A percentile compares a stretch with the other conserved stretches of the same genome.
Conservation (phyloP, 1,140 invertebrate species). For the Aphelinus atriplicis region DNA sequence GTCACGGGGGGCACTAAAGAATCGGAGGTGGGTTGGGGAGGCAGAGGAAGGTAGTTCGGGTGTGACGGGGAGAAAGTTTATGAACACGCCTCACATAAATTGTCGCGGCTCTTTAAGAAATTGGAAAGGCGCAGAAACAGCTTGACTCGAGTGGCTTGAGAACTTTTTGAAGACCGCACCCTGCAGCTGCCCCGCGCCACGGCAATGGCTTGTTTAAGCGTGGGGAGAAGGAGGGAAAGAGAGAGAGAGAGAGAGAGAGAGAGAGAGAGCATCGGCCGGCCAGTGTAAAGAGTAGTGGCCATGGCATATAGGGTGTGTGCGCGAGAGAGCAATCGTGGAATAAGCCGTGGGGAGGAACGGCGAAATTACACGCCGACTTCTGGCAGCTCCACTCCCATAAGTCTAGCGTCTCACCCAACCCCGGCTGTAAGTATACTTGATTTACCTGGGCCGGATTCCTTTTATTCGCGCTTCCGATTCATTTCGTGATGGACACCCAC, state of each 20-base stretch:
- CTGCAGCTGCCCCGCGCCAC: constrained; percentile 1
- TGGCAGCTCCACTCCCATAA: no score
- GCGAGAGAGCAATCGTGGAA: no score
- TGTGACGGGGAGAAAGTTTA: constrained; percentile 60
- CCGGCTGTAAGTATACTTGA: no score
- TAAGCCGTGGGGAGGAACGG: no score
- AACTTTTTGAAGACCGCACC: constrained; percentile 61
- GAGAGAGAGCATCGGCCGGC: not conserved
- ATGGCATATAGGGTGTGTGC: no score
- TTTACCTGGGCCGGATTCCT: no score
- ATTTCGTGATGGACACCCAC: no score
- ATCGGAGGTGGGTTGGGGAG: constrained; percentile 28
- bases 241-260: constrained; percentile 21
- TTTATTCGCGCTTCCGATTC: no score
- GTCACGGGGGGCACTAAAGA: constrained; percentile 23
- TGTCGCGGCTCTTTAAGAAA: constrained; percentile 68
- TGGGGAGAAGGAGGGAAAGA: not conserved
- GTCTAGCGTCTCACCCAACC: no score
- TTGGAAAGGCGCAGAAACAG: constrained; percentile 65
- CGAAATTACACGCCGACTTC: no score
- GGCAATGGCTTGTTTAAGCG: constrained; percentile 18
- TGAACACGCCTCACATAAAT: constrained; percentile 68
- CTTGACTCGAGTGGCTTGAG: constrained; percentile 62
- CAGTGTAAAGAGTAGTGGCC: no score
- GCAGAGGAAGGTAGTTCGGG: constrained; percentile 32